Base-by-base conservation (phyloP, 2,113 vertebrate genomes). In the Myocastor coypus region DNA sequence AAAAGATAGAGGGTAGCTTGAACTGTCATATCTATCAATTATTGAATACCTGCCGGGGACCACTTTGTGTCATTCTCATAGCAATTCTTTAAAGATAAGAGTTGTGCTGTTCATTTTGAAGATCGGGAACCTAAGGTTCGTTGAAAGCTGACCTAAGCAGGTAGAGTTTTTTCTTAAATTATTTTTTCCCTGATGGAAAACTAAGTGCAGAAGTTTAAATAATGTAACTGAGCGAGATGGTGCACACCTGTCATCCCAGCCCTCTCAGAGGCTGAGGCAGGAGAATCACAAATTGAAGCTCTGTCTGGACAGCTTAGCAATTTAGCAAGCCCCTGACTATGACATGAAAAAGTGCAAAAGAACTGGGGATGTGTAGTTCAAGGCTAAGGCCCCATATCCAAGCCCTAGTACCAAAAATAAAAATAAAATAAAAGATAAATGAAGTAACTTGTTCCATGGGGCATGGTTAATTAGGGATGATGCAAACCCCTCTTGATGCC, bases 181-280 rank as follows among this genome's bases (percentile, higher is more conserved):
- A 91, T 87, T 26, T 66, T 89, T 90, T 92, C 46, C 59, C 16
- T 89, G 40, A 83, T 37, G 6, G 68, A n/a, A 91, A 95, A 87
- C 32, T 1, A 66, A 50, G 50, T 46, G 42, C 34, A 68, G 46
- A 85, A 85, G 50, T 20, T 66, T 57, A 84, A n/a, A 28, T n/a
- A 50, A 57, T n/a, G 8, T 37, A 71, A 71, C 68, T 37, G 13
- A 2, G 12, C 4, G 24, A 7, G 81, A 11, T 83, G 59, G 26
- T 30, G 9, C 37, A 63, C 17, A 10, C 46, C 16, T 80, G 2
- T 52, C 52, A 80, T 52, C 30, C 30, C 77, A 80, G 77, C 46
- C 12, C 16, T 52, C 3, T 55, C 20, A 34, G 30, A 80, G 46
- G 77, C 46, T 52, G 7, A 32, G 50, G 17, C 17, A 34, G 77